phyloP scores from a whole-genome alignment of 2,888 invertebrate species.

The Timandra comae region DNA sequence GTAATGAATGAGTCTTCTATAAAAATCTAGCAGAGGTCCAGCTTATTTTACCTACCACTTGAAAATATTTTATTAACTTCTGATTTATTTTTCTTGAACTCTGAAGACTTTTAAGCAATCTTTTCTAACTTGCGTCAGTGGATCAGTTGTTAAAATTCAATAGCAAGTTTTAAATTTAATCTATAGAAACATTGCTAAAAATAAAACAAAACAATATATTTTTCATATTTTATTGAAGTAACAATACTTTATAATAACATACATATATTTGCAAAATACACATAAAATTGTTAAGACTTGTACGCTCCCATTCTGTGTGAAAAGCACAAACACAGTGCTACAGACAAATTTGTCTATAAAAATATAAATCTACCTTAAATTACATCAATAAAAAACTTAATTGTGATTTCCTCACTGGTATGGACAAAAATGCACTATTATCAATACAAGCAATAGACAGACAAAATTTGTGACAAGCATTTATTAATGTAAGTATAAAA shows the following conservation, averaged over 20 bases:
- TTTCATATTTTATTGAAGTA: conserved; percentile 62
- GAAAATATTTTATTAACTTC: too few species aligned
- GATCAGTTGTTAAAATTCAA: too few species aligned
- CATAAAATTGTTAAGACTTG: conserved; percentile 29
- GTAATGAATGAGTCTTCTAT: too few species aligned
- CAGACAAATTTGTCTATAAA: conserved; percentile 12
- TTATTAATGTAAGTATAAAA: not conserved
- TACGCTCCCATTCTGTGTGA: conserved; percentile 39
- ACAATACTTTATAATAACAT: conserved; percentile 67
- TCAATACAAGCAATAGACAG: not conserved
- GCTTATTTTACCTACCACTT: too few species aligned
- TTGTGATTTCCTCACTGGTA: conserved; percentile 1
- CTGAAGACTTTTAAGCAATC: too few species aligned
- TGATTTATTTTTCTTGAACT: too few species aligned
- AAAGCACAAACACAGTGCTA: too few species aligned
- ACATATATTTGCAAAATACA: conserved; percentile 49
- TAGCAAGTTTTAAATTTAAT: too few species aligned
- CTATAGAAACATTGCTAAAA: conserved; percentile 5
- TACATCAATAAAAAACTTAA: conserved; percentile 1
- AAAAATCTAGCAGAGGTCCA: too few species aligned
- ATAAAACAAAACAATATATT: conserved; percentile 12
- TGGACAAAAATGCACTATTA: not conserved
- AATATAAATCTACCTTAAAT: not conserved
- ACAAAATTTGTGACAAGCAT: not conserved
- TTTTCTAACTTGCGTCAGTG: too few species aligned